Base-by-base conservation (phyloP, 2,888 invertebrate species). In the Xestia sexstrigata region DNA sequence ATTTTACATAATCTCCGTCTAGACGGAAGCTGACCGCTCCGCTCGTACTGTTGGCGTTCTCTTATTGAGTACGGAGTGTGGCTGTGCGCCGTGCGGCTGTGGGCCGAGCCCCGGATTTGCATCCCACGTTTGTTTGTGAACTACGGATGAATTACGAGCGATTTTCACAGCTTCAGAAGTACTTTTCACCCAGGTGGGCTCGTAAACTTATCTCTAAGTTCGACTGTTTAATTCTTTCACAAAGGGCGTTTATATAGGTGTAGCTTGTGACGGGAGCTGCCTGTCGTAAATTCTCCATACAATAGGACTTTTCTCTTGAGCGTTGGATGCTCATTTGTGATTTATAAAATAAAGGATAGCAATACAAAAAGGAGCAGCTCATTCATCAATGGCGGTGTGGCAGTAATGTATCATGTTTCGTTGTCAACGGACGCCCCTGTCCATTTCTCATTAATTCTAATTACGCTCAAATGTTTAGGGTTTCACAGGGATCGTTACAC, bases 1-100 rank as follows among this genome's bases (percentile, higher is more conserved):
- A 93, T 94, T 95, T 95, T 93, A 92, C 94, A 94, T 96, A 95
- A 96, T 95, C 95, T 95, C 94, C 89, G 96, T 96, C 96, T 96
- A 96, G 96, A 96, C 96, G 94, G 94, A 93, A 94, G 93, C 93
- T 93, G 93, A 90, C 91, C 93, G 91, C 90, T 88, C 85, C 86
- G 83, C 76, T 76, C 70, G 81, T 60, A 82, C 86, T 87, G 90
- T 91, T 85, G 89, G 87, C 84, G 90, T 91, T 91, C 90, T 94
- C 91, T 92, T 91, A 92, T 93, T 93, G 89, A 91, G 90, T 88
- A 83, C 84, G 81, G 83, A 82, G 82, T 52, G 79, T 7, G 79
- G 26, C 62, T 23, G 89, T 87, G 83, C 84, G 81, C 79, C 60
- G 70, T 47, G 81, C 70, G 70, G 60, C 78, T 6, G 6, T 6